phyloP scores from a whole-genome alignment of 1,140 invertebrate genomes.

The Zophobas atratus region DNA sequence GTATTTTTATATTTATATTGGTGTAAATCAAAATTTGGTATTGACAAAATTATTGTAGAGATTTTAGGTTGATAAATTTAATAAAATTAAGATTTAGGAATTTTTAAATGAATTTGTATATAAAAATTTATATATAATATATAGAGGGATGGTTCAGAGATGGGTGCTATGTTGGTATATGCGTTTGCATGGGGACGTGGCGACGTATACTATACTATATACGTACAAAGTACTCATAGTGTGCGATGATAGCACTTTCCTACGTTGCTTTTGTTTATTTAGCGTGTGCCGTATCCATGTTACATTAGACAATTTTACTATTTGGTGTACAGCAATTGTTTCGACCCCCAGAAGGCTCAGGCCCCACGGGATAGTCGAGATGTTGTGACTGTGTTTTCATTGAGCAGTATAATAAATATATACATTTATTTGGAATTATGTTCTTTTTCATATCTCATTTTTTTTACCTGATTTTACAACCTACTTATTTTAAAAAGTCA shows the following conservation, averaged over 20 bases:
- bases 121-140: conserved; percentile 69
- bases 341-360: conserved; percentile 58
- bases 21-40: conserved; percentile 70
- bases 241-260: conserved; percentile 65
- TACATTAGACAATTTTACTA: conserved; percentile 70
- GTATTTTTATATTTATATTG: conserved; percentile 71
- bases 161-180: conserved; percentile 59
- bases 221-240: conserved; percentile 69
- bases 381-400: conserved; percentile 70
- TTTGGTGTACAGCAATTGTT: conserved; percentile 70
- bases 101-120: conserved; percentile 70
- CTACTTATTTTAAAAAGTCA: too few species aligned
- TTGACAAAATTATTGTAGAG: conserved; percentile 67
- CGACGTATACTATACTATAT: conserved; percentile 69
- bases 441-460: conserved; percentile 21
- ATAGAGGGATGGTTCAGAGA: conserved; percentile 61
- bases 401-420: conserved; percentile 69
- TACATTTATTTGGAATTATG: conserved; percentile 68
- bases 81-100: conserved; percentile 69
- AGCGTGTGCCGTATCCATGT: conserved; percentile 69
- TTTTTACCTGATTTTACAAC: background rate
- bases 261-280: conserved; percentile 68
- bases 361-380: conserved; percentile 61
- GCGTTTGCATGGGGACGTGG: conserved; percentile 66
- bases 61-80: conserved; percentile 68